A percentile compares a stretch with the other conserved stretches of the same genome.
phyloP scores from a whole-genome alignment of 2,113 vertebrate genomes.

The Gasterosteus nipponicus region DNA sequence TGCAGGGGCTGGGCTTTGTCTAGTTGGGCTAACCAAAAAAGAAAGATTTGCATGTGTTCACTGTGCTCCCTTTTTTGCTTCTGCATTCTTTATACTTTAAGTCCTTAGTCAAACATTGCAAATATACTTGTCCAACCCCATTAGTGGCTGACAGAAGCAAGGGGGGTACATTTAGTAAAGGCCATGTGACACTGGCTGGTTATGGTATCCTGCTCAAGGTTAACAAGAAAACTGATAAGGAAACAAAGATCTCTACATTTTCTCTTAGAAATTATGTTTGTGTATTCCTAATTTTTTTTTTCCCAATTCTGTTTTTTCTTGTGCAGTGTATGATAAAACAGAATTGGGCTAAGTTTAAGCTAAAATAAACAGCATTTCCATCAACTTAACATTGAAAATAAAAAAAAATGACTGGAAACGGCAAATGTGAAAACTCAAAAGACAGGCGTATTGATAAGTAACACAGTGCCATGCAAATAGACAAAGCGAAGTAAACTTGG shows the following conservation, averaged over 20 bases:
- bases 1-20: constrained; percentile 59
- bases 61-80: constrained; percentile 45
- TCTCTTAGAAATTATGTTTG: background rate
- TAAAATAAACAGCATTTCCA: background rate
- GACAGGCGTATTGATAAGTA: background rate
- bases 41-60: constrained; percentile 74
- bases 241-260: background rate
- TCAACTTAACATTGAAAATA: background rate
- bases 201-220: constrained; percentile 3
- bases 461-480: background rate
- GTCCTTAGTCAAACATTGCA: constrained; percentile 65
- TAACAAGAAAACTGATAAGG: background rate
- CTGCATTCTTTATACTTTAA: constrained; percentile 57
- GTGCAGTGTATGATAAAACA: background rate
- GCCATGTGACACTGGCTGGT: constrained; percentile 23
- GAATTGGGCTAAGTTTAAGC: background rate
- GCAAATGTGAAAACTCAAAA: background rate
- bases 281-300: background rate
- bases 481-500: background rate
- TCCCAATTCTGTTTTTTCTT: background rate
- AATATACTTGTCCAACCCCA: constrained; percentile 62
- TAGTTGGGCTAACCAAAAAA: constrained; percentile 62
- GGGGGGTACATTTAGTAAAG: constrained; percentile 40
- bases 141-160: constrained; percentile 61
- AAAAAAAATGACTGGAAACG: background rate